Percentiles rank a stretch among this genome's conserved stretches.
Conservation (phyloP, 64 coral and sea anemone genomes). For the Cladopsammia gracilis region DNA sequence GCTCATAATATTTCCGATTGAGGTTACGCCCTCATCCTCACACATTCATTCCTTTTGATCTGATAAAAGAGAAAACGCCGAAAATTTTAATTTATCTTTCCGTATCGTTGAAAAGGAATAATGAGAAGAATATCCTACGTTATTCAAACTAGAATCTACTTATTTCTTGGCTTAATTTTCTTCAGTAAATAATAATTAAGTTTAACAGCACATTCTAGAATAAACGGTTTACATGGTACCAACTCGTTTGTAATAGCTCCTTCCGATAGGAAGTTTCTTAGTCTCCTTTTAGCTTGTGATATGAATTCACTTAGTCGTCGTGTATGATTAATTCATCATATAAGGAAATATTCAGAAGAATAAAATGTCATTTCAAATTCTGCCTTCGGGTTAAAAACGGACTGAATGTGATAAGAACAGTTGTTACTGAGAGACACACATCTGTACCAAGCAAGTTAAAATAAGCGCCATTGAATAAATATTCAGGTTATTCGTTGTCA, state of each 20-base stretch:
- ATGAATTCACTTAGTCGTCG: neutral
- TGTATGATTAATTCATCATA: neutral
- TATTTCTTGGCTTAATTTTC: neutral
- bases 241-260: neutral
- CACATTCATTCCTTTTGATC: too few relatives aligned
- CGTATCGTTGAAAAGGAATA: neutral
- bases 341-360: neutral
- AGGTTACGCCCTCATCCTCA: too few relatives aligned
- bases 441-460: too few relatives aligned
- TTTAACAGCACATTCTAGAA: too few relatives aligned
- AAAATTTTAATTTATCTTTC: neutral
- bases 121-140: too few relatives aligned
- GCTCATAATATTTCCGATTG: too few relatives aligned
- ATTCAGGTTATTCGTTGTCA: too few relatives aligned
- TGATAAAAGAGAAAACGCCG: neutral
- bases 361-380: neutral
- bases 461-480: too few relatives aligned
- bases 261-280: neutral
- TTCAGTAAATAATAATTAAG: neutral
- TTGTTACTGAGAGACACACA: too few relatives aligned
- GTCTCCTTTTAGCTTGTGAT: neutral
- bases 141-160: neutral
- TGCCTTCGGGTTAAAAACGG: neutral
- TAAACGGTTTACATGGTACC: too few relatives aligned
- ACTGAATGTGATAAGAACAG: too few relatives aligned